Conservation (phyloP, 2,113 vertebrate species). For the Lasiurus cinereus region DNA sequence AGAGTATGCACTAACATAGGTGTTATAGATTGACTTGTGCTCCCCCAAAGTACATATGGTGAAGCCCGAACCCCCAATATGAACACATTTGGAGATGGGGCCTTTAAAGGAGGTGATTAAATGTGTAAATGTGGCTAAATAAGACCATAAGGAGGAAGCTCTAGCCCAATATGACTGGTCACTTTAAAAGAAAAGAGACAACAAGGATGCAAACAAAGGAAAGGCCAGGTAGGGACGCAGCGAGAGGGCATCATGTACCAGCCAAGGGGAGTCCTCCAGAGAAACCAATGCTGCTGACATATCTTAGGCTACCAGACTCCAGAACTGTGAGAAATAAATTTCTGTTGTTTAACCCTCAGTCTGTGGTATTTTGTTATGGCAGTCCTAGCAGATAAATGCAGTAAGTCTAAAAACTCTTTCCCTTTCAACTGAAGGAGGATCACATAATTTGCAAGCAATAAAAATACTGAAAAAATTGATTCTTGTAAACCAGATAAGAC, state of each 20-base stretch:
- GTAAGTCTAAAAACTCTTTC: neutral
- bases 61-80: neutral
- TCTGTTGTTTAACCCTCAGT: neutral
- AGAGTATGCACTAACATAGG: neutral
- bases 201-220: neutral
- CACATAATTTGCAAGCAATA: neutral
- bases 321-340: neutral
- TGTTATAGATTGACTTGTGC: neutral
- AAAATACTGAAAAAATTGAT: neutral
- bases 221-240: neutral
- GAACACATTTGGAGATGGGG: neutral
- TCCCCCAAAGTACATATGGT: neutral
- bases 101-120: neutral
- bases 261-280: neutral
- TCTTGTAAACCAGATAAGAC: neutral
- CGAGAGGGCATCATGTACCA: neutral
- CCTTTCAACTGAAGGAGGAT: neutral
- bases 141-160: neutral
- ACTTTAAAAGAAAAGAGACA: neutral
- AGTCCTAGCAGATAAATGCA: neutral
- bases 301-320: neutral
- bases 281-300: neutral
- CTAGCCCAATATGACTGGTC: neutral
- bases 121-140: constrained; percentile 4
- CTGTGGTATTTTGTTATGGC: neutral